A percentile compares a stretch with the other conserved stretches of the same genome.
Conservation (phyloP, 2,888 invertebrate species). For the Isotomurus palustris region DNA sequence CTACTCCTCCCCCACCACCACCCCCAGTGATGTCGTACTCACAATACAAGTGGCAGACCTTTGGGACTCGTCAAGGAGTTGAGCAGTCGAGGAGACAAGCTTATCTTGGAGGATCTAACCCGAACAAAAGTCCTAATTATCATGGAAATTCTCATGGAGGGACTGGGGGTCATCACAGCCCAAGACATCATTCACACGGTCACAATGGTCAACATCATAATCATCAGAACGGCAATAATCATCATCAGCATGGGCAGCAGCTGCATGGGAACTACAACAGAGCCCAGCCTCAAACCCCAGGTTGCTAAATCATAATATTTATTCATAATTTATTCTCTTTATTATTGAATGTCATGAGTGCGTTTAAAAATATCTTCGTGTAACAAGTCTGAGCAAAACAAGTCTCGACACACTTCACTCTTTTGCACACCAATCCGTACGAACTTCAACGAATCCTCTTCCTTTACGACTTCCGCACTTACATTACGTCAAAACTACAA, state of each 20-base stretch:
- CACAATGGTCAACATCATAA: slow-evolving; percentile 16
- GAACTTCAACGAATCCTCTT: too few relatives aligned
- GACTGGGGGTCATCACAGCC: slow-evolving; percentile 6
- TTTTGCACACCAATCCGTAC: too few relatives aligned
- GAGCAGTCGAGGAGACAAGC: slow-evolving; percentile 39
- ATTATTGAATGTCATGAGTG: slow-evolving; percentile 9
- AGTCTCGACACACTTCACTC: too few relatives aligned
- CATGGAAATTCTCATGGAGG: slow-evolving; percentile 5
- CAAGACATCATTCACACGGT: slow-evolving; percentile 19
- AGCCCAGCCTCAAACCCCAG: slow-evolving; percentile 43
- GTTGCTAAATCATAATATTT: slow-evolving; percentile 23
- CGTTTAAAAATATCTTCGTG: slow-evolving; percentile 6
- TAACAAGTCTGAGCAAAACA: background rate
- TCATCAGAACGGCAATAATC: slow-evolving; percentile 5
- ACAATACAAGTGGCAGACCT: slow-evolving; percentile 44
- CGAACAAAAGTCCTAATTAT: slow-evolving; percentile 1
- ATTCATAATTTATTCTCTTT: slow-evolving; percentile 14
- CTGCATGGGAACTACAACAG: slow-evolving; percentile 1
- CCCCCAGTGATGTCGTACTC: slow-evolving; percentile 41
- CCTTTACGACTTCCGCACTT: too few relatives aligned
- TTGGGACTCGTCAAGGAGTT: slow-evolving; percentile 43
- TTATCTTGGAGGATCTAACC: background rate
- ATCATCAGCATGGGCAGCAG: slow-evolving; percentile 2
- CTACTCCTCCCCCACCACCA: slow-evolving; percentile 32
- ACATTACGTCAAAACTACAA: too few relatives aligned